Evolutionary conservation across 2,113 vertebrate species (phyloP).

Genomic region (Grus americana): DNA sequence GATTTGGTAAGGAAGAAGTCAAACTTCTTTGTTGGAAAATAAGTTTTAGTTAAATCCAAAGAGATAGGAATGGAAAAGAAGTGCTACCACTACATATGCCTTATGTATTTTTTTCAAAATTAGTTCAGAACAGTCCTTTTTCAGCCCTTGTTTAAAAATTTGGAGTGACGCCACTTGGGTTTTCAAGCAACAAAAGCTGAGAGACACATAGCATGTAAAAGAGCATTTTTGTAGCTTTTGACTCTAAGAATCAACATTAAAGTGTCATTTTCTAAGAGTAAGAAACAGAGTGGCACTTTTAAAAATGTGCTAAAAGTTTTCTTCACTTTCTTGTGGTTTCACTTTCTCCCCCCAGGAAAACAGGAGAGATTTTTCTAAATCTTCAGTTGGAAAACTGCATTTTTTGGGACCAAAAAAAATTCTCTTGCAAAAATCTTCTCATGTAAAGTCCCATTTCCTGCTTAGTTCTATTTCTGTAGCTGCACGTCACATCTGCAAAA

Average conservation of each 20-base stretch:
- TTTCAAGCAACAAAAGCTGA: neutral
- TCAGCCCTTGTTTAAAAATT: neutral
- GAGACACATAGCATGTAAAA: neutral
- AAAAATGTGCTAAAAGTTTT: neutral
- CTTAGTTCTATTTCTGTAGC: neutral
- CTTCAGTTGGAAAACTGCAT: neutral
- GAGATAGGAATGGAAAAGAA: neutral
- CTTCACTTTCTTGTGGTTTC: neutral
- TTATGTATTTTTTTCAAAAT: rapidly evolving
- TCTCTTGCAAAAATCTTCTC: neutral
- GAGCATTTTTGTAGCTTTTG: neutral
- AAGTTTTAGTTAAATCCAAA: neutral
- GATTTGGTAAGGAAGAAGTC: neutral
- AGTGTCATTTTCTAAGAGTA: neutral
- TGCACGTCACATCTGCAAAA: neutral
- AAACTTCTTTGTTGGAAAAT: rapidly evolving
- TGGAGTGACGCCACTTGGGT: rapidly evolving
- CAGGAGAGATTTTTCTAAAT: neutral
- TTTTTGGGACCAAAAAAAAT: neutral
- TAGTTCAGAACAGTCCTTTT: neutral
- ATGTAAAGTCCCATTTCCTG: neutral
- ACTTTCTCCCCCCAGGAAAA: neutral
- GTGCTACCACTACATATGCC: rapidly evolving
- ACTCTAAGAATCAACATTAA: neutral
- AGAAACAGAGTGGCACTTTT: neutral